Base-by-base conservation (phyloP, 2,797 vertebrate genomes). In the Sardinella longiceps region DNA sequence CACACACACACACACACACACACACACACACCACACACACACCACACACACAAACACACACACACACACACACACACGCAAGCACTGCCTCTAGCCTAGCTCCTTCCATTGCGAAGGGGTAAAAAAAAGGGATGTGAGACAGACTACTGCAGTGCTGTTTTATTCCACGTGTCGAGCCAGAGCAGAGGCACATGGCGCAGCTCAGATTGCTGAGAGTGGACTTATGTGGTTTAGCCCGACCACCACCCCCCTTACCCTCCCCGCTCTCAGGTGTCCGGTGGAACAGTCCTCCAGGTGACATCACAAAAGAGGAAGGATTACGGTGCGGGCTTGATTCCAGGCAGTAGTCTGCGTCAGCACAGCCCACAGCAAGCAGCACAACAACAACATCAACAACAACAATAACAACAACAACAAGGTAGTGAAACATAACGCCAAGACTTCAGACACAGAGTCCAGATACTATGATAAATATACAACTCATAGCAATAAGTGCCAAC, bases 81-180 rank as follows among this genome's bases (percentile, higher is more conserved):
- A 1, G 43, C 18, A 5, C 66, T 74, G 33, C 33, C 18, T 30
- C 30, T 74, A 74, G 30, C 66, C 30, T 20, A 37, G 66, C 66
- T 3, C 25, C 30, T 74, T 74, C 4, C 14, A 15, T 37, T 5
- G 43, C 7, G 43, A 43, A 25, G 14, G 30, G 66, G 66, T 15
- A 39, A 37, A 37, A 37, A 14, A 37, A 33, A n/a, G n/a, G n/a
- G 15, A 33, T 18, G 25, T 4, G 30, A 74, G 30, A 15, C 30
- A 70, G 12, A 33, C 63, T 70, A 37, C 66, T 37, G 66, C 66
- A 74, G 66, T 74, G 66, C 66, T 74, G 66, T 20, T 74, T 74
- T 39, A 74, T 37, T 14, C 30, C 66, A 74, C 33, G 30, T 74
- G 30, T 15, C 30, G 33, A 74, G 33, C 66, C 66, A 74, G 3